Base-by-base conservation (phyloP, 1,140 invertebrate species). In the Pogonomyrmex barbatus region DNA sequence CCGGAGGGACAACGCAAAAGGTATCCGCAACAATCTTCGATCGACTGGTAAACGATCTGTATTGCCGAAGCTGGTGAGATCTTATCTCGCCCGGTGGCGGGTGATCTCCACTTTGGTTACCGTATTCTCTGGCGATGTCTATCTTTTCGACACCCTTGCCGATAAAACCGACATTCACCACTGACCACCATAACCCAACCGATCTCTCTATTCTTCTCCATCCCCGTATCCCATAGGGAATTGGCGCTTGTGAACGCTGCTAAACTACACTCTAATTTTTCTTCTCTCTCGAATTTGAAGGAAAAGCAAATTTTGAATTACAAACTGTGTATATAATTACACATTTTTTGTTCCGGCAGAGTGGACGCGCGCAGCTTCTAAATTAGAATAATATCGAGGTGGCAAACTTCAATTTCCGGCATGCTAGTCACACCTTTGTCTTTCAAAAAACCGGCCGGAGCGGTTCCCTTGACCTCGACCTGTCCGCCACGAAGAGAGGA, bases 61-160 rank as follows among this genome's bases (percentile, higher is more conserved):
- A 90, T 88, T 90, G 89, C 71, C 85, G 75, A 17, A 56, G 70
- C 81, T 78, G 81, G 33, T 78, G 81, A 60, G 88, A 89, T 89
- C 68, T 90, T 90, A 90, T 90, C 89, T 81, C 39, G 58, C 5
- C 67, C 81, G 17, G 81, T 65, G 82, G 73, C 89, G 88, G 88
- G 89, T 89, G 81, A 90, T 87, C 88, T 89, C 89, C 24, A 88
- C 88, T 89, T 89, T 85, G 88, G 88, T 90, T 86, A 82, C 79
- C 85, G 79, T 89, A 85, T 87, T 87, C 89, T 65, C 75, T 50
- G 82, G 33, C 89, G 89, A 90, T 90, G 89, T 90, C 77, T 90
- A 90, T 90, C 89, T 90, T 90, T 77, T 85, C 89, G 86, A 89
- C 89, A 90, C 89, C 86, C 88, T 89, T 71, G 12, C 87, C 87